Conservation (phyloP, 2,113 vertebrate genomes). For the Lethenteron camtschaticum region DNA sequence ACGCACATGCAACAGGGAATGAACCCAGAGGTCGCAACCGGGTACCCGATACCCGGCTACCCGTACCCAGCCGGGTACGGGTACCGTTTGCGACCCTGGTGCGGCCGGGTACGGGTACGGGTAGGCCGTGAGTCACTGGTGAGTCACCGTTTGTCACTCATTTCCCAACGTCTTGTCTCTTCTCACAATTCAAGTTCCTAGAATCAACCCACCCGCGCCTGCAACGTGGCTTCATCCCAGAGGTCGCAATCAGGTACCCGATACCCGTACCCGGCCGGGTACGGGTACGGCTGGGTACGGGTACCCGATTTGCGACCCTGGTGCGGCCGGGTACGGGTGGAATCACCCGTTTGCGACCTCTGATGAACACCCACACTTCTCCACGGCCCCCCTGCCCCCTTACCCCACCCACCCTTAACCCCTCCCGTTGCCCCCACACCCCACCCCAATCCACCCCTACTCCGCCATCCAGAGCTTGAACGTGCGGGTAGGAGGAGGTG, state of each 20-base stretch:
- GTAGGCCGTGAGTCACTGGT: too few species aligned
- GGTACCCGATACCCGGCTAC: too few species aligned
- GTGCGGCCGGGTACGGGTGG: background rate
- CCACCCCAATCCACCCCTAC: conserved; percentile 12
- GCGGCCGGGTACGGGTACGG: too few species aligned
- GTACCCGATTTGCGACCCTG: background rate
- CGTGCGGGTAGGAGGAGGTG: conserved; percentile 73
- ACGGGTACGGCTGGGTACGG: background rate
- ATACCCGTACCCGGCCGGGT: background rate
- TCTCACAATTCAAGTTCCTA: background rate
- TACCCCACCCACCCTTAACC: background rate
- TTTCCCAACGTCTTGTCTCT: background rate
- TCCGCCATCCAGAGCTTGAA: conserved; percentile 93
- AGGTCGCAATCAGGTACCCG: too few species aligned
- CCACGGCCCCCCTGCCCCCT: background rate
- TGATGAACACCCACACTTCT: conserved; percentile 1
- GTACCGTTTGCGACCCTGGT: too few species aligned
- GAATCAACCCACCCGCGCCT: too few species aligned
- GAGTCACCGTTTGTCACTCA: too few species aligned
- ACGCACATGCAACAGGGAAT: too few species aligned
- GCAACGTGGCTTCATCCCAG: too few species aligned
- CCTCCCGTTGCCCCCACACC: background rate
- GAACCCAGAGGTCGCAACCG: too few species aligned
- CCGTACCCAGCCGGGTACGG: too few species aligned
- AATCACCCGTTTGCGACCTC: background rate